Evolutionary conservation across 2,113 vertebrate species (phyloP).

Genomic region (Gadus macrocephalus): DNA sequence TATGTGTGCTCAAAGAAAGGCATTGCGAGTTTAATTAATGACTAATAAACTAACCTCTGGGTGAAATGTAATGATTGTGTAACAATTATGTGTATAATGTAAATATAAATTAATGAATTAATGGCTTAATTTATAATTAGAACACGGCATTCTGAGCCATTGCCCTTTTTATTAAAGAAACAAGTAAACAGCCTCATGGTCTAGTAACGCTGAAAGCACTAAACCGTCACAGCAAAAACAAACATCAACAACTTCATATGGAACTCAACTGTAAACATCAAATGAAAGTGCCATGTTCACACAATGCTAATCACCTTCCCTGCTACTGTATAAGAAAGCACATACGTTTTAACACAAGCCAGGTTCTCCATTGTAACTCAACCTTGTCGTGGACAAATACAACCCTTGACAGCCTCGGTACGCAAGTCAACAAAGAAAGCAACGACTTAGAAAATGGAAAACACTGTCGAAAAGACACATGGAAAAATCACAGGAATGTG

Average conservation of each 20-base stretch:
- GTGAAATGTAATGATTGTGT: neutral
- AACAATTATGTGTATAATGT: no score
- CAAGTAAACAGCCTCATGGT: no score
- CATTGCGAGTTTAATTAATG: no score
- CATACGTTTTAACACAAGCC: slow-evolving; percentile 36
- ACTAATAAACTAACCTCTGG: neutral
- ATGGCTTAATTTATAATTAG: no score
- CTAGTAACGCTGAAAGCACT: slow-evolving; percentile 27
- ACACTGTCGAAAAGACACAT: slow-evolving; percentile 1
- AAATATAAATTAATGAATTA: neutral
- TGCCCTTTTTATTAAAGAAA: no score
- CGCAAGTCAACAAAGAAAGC: slow-evolving; percentile 36
- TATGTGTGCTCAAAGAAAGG: no score
- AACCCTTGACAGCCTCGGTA: slow-evolving; percentile 55
- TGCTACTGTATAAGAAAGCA: slow-evolving; percentile 46
- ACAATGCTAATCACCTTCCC: slow-evolving; percentile 16
- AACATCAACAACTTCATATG: slow-evolving; percentile 20
- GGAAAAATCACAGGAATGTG: no score
- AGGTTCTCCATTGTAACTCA: slow-evolving; percentile 34
- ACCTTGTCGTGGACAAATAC: slow-evolving; percentile 55
- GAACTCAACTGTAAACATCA: slow-evolving; percentile 38
- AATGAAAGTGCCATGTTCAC: neutral
- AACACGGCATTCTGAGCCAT: no score
- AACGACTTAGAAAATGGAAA: slow-evolving; percentile 60
- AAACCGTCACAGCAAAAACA: slow-evolving; percentile 8